phyloP scores from a whole-genome alignment of 2,797 vertebrate genomes.

The Arrhamphus sclerolepis region DNA sequence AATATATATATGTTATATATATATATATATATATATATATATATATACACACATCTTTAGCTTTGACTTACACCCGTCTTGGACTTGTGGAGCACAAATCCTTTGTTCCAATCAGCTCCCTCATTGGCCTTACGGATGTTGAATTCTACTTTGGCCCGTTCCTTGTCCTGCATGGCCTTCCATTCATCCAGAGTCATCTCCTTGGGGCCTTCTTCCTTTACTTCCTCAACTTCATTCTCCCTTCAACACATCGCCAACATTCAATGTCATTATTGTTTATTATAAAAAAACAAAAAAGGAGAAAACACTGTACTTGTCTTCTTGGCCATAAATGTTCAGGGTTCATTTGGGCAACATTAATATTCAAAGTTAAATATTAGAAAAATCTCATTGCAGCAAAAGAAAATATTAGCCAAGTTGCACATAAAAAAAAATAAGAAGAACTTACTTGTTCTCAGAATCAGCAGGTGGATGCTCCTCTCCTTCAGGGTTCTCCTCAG shows the following conservation, averaged over 20 bases:
- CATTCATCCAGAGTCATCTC: constrained; percentile 99
- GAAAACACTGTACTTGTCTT: too few relatives aligned
- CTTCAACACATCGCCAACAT: constrained; percentile 72
- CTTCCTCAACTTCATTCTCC: constrained; percentile 97
- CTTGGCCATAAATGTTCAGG: too few relatives aligned
- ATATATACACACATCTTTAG: too few relatives aligned
- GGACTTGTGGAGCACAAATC: constrained; percentile 97
- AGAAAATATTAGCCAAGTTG: too few relatives aligned
- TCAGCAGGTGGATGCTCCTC: constrained; percentile 96
- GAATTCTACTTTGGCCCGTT: constrained; percentile 96
- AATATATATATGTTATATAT: too few relatives aligned
- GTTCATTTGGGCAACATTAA: too few relatives aligned
- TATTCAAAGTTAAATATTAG: too few relatives aligned
- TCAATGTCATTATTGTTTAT: too few relatives aligned
- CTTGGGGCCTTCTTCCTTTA: constrained; percentile 96
- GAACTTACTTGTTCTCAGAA: constrained; percentile 96
- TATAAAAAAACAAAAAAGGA: too few relatives aligned
- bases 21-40: too few relatives aligned
- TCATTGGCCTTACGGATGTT: constrained; percentile 99
- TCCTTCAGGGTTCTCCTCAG: constrained; percentile 94
- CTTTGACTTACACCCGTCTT: constrained; percentile 90
- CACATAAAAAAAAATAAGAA: neutral
- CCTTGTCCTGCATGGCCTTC: constrained; percentile 98
- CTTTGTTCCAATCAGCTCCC: constrained; percentile 96
- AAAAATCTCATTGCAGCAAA: too few relatives aligned